Conservation (phyloP, 2,113 vertebrate genomes). For the Apeltes quadracus region DNA sequence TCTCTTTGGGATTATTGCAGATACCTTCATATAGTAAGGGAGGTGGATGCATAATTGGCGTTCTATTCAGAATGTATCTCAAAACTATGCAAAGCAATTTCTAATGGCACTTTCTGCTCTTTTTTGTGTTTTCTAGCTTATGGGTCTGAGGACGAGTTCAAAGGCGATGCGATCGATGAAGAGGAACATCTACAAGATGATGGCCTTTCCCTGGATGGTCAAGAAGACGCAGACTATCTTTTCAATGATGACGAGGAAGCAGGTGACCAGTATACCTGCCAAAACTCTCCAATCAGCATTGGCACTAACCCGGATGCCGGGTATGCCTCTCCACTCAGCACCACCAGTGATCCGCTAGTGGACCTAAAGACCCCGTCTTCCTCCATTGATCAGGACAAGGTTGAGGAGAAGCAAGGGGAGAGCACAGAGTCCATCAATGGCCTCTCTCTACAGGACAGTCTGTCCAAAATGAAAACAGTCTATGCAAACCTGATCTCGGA, state of each 20-base stretch:
- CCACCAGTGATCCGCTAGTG: conserved; percentile 90
- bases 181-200: conserved; percentile 89
- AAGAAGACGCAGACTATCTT: conserved; percentile 89
- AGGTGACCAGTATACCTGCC: conserved; percentile 90
- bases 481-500: conserved; percentile 98
- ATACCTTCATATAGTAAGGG: conserved; percentile 30
- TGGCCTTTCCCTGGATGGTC: conserved; percentile 88
- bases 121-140: conserved; percentile 88
- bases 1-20: conserved; percentile 69
- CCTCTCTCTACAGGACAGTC: conserved; percentile 93
- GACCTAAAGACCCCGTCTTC: conserved; percentile 89
- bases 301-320: conserved; percentile 95
- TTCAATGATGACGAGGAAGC: conserved; percentile 90
- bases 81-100: background rate
- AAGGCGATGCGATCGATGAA: conserved; percentile 88
- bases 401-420: conserved; percentile 85
- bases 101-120: conserved; percentile 37
- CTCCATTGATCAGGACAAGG: conserved; percentile 87
- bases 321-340: conserved; percentile 95
- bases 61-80: conserved; percentile 8
- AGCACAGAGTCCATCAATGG: conserved; percentile 80
- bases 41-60: conserved; percentile 2
- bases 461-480: conserved; percentile 97
- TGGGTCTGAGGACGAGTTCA: conserved; percentile 94
- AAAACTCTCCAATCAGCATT: conserved; percentile 96